Evolutionary conservation across 2,797 vertebrate species (phyloP), one percentile per base, ranked within the genome.

Genomic region (Platyrinchus mystaceus): DNA sequence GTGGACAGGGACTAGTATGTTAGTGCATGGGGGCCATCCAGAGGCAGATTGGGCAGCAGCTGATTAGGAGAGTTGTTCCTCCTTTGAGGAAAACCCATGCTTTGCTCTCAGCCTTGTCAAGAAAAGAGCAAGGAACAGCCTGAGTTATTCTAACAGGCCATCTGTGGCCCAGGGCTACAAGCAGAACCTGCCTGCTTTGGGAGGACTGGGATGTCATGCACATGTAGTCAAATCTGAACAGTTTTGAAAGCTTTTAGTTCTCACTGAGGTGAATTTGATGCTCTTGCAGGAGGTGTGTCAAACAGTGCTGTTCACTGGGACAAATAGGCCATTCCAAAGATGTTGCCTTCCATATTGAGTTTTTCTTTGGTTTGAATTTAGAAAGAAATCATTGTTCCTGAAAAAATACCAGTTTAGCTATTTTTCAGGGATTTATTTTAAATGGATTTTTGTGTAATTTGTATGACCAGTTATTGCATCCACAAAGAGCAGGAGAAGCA

Each of bases 1-100:
- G 37, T 2, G 2, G 34, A 5, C 2, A 5, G 39, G 27, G 34
- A 6, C 10, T 32, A 4, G 8, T 53, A 12, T 36, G 13, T 49
- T 62, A 10, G 28, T 9, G 22, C 16, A 2, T 10, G 20, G 12
- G 34, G 7, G 10, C 2, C 3, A 10, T 67, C 30, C 49, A 32
- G 41, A 46, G n/a, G 28, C 52, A 73, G 30, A 9, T 22, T 27
- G 19, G 26, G 60, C 41, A 87, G 34, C 7, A 47, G 22, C 14
- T 32, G 34, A 13, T 1, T 49, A 36, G 46, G 15, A 36, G 52
- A 59, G 10, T 34, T 58, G 7, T 50, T 90, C 7, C 4, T 73
- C 4, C 32, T 88, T 68, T 69, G 43, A 62, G 53, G 46, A 68
- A 58, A 66, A 50, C 22, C 15, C 4, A 19, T 66, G 55, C 20